Evolutionary conservation across 2,888 invertebrate species (phyloP).

Genomic region (Eurois occulta): DNA sequence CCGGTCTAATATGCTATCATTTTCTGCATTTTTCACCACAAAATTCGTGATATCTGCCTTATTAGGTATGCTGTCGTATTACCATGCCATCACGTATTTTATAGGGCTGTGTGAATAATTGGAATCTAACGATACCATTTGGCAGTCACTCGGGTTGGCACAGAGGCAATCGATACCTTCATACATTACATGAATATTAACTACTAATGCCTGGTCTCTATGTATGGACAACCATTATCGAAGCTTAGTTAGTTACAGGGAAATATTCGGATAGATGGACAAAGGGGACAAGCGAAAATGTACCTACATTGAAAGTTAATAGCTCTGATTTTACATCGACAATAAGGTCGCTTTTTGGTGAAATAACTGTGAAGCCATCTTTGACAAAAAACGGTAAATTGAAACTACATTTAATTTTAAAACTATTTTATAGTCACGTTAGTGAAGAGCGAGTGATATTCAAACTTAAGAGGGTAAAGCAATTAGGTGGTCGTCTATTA

Average conservation of each 20-base stretch:
- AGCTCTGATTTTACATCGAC: neutral
- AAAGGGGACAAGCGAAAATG: neutral
- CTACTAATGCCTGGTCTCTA: neutral
- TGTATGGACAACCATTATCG: neutral
- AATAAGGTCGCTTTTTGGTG: neutral
- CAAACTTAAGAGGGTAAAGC: neutral
- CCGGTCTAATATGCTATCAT: constrained; percentile 5
- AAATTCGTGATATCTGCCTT: constrained; percentile 5
- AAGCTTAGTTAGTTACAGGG: constrained; percentile 1
- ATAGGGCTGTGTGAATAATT: constrained; percentile 16
- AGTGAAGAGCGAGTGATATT: neutral
- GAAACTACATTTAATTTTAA: neutral
- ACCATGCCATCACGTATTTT: constrained; percentile 28
- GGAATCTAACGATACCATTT: constrained; percentile 9
- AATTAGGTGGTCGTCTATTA: neutral
- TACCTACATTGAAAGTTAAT: neutral
- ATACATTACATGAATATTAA: constrained; percentile 31
- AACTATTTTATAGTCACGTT: neutral
- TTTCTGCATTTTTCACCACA: constrained; percentile 19
- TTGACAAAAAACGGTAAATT: neutral
- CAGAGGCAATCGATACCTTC: constrained; percentile 21
- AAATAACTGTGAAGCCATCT: neutral
- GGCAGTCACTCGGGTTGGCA: neutral
- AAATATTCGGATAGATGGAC: neutral
- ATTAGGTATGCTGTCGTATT: constrained; percentile 16